Base-by-base conservation (phyloP, 2,888 invertebrate species). In the Mythimna albipuncta region DNA sequence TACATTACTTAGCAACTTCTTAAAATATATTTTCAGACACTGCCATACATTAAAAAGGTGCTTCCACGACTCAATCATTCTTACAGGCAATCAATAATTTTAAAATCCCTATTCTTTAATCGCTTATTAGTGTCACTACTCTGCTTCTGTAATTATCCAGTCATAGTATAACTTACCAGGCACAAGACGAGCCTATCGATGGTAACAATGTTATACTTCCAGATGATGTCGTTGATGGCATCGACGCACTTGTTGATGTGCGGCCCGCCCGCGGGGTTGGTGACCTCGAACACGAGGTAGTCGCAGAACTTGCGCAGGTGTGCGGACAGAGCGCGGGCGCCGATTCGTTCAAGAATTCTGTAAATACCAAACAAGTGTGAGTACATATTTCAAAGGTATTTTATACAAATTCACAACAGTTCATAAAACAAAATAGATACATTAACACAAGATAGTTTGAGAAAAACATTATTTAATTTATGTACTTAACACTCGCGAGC, bases 181-280 rank as follows among this genome's bases (percentile, higher is more conserved):
- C 99, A 99, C 57, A 99, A 96, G 9, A 99, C 98, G 1, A 99
- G 97, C 80, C 99, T 97, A 93, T 99, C 99, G 79, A 99, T 98
- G 54, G 99, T 99, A 67, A 99, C 98, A 83, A 99, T 98, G 94
- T 99, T 99, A 93, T 99, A 99, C 89, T 99, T 99, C 99, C 99
- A 99, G 81, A 99, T 99, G 97, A 99, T 98, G 89, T 99, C 98
- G 92, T 99, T 99, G 85, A 99, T 98, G 0, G 99, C 99, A 90
- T 99, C 99, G 4, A 99, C 98, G 89, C 98, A 98, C 95, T 99
- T 99, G 93, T 98, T 98, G 64, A 99, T 98, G 89, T 98, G 98
- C 77, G 98, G 98, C 16, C 98, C 98, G 38, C 98, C 98, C 21
- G 98, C 98, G 1, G 98, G 98, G 88, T 98, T 98, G 0, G 98